A percentile compares a stretch with the other conserved stretches of the same genome.
These are phyloP conservation scores for Notamacropus eugenii DNA, from an alignment of 2,797 vertebrate species.

Conservation along the genomic window DNA sequence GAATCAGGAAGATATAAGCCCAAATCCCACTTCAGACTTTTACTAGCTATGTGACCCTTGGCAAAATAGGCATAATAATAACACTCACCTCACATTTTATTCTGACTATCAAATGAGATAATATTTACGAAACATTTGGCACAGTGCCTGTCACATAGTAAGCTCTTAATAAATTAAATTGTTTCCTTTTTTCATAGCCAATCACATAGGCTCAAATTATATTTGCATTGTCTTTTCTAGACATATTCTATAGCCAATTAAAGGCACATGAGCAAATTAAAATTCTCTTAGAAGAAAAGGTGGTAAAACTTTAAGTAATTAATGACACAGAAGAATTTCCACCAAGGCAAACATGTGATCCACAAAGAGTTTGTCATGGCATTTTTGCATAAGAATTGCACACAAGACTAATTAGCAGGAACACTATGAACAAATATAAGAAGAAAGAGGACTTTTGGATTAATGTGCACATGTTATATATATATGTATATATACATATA, in stretches of 20 bases:
- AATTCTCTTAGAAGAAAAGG: no score
- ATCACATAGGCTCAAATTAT: background rate
- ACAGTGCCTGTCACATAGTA: background rate
- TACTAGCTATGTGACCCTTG: background rate
- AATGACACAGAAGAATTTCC: background rate
- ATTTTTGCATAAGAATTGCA: background rate
- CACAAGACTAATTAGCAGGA: background rate
- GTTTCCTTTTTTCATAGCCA: background rate
- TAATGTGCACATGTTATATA: no score
- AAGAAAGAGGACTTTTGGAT: background rate
- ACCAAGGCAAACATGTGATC: background rate
- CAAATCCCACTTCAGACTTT: background rate
- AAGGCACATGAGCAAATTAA: no score
- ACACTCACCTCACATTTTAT: background rate
- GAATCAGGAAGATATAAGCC: background rate
- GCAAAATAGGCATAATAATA: background rate
- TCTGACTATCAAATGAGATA: background rate
- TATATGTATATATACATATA: no score
- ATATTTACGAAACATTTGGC: background rate
- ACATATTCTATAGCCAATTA: no score
- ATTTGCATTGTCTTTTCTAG: no score
- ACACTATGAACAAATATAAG: background rate
- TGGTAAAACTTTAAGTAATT: no score
- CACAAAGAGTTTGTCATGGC: background rate
- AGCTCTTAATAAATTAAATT: background rate